phyloP scores from a whole-genome alignment of 2,888 invertebrate species.

The Nemurella pictetii region DNA sequence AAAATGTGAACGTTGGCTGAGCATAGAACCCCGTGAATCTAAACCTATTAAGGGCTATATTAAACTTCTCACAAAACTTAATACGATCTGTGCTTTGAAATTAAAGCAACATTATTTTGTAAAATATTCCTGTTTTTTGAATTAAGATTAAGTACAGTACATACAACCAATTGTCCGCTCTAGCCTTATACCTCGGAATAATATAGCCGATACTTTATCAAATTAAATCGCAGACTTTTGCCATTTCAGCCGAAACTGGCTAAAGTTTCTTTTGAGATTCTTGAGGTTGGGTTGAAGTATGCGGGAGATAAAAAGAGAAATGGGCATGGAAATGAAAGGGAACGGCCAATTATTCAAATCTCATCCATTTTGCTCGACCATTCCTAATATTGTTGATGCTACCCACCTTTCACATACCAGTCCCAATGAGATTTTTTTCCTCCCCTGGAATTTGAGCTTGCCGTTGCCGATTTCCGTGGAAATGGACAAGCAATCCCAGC shows the following conservation, averaged over 20 bases:
- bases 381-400: background rate
- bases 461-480: no score
- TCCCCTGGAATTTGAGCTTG: no score
- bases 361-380: background rate
- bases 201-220: background rate
- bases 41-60: background rate
- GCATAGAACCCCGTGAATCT: background rate
- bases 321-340: constrained; percentile 9
- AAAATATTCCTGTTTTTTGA: background rate
- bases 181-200: background rate
- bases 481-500: no score
- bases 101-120: background rate
- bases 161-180: background rate
- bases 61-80: background rate
- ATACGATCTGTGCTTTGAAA: background rate
- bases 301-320: background rate
- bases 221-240: constrained; percentile 22
- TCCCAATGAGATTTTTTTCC: no score
- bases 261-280: background rate
- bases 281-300: background rate
- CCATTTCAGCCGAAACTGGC: constrained; percentile 29
- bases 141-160: background rate
- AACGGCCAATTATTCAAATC: constrained; percentile 13
- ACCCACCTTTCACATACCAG: no score
- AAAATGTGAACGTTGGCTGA: background rate